A percentile compares a stretch with the other conserved stretches of the same genome.
Conservation (phyloP, 2,797 vertebrate species). For the Eremophila alpestris region DNA sequence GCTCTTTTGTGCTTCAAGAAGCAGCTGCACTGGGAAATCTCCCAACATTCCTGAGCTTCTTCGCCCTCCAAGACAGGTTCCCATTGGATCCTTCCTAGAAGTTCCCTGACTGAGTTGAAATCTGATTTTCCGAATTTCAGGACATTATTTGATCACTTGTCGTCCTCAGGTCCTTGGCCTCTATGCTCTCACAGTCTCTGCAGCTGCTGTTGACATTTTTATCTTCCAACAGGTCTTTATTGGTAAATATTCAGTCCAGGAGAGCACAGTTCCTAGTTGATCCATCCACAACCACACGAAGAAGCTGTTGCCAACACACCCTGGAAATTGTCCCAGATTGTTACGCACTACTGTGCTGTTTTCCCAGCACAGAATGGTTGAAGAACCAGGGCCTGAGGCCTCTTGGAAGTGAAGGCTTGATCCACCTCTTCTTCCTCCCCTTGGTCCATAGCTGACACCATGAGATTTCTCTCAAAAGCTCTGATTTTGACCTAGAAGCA, state of each 20-base stretch:
- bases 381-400: background rate
- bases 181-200: background rate
- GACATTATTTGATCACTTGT: background rate
- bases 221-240: background rate
- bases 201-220: background rate
- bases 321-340: background rate
- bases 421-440: background rate
- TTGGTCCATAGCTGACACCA: background rate
- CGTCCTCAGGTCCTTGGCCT: background rate
- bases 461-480: background rate
- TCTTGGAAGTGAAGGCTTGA: background rate
- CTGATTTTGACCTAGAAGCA: background rate
- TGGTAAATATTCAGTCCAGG: background rate
- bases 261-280: background rate
- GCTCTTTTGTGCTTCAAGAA: background rate
- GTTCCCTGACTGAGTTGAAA: background rate
- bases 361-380: background rate
- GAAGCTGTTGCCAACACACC: fast-evolving
- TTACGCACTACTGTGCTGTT: background rate
- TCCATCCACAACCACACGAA: background rate
- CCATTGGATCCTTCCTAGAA: background rate
- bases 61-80: background rate
- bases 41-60: background rate
- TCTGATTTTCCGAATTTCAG: background rate
- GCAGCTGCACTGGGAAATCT: background rate